Percentiles rank a stretch among this genome's conserved stretches.
Evolutionary conservation across 2,113 vertebrate species (phyloP).

Genomic region (Lophotis ruficrista): DNA sequence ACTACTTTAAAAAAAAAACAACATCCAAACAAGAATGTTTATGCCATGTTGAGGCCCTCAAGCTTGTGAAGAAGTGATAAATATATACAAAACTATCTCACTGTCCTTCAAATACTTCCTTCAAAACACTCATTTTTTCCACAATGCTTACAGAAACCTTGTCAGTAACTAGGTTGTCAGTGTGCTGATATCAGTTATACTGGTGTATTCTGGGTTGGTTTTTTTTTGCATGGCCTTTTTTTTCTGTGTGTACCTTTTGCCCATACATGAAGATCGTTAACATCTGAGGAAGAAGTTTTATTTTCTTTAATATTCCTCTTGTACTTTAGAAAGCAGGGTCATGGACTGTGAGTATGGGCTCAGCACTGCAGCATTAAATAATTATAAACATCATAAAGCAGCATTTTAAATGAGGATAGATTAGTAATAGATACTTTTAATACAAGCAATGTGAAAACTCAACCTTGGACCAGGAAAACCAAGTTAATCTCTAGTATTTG

Average conservation of each 20-base stretch:
- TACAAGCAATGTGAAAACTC: not conserved
- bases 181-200: not conserved
- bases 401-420: not conserved
- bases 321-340: not conserved
- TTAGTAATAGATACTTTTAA: not conserved
- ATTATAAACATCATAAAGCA: not conserved
- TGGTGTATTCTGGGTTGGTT: not conserved
- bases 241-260: not conserved
- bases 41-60: not conserved
- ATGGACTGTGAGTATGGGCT: not conserved
- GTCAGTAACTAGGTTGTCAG: not conserved
- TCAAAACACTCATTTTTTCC: not conserved
- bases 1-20: not conserved
- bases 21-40: not conserved
- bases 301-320: not conserved
- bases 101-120: not conserved
- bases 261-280: not conserved
- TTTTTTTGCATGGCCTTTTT: not conserved
- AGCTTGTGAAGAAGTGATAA: not conserved
- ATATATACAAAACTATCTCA: not conserved
- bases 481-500: not conserved
- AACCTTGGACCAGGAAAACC: not conserved
- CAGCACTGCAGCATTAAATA: not conserved
- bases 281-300: not conserved
- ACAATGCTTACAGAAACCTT: not conserved